phyloP scores from a whole-genome alignment of 1,140 invertebrate genomes.

The Drosophila arawakana region DNA sequence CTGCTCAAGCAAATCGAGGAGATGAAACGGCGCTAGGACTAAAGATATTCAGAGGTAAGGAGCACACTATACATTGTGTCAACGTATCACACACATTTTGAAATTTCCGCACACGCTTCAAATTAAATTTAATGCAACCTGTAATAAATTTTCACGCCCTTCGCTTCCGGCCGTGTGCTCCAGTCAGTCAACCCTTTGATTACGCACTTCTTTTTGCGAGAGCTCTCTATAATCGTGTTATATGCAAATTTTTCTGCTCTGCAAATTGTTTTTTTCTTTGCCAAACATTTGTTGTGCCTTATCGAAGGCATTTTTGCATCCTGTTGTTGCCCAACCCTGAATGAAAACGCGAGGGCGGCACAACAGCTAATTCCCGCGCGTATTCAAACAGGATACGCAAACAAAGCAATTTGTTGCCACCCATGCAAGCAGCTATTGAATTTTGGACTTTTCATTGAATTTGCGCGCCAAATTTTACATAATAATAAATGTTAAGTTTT shows the following conservation, averaged over 20 bases:
- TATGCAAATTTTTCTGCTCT: constrained; percentile 70
- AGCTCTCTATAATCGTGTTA: constrained; percentile 12
- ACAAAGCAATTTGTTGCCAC: constrained; percentile 73
- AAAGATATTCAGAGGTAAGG: not conserved
- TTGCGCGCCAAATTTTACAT: constrained; percentile 41
- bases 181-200: constrained; percentile 65
- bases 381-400: constrained; percentile 42
- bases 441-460: constrained; percentile 36
- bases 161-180: constrained; percentile 60
- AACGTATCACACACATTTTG: constrained; percentile 15
- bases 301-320: constrained; percentile 53
- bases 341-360: constrained; percentile 5
- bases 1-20: constrained; percentile 81
- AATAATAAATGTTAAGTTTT: constrained; percentile 76
- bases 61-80: constrained; percentile 5
- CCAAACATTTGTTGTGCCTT: constrained; percentile 46
- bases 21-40: constrained; percentile 61
- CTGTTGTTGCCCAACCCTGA: constrained; percentile 49
- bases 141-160: constrained; percentile 80
- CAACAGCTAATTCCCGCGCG: constrained; percentile 64
- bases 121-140: constrained; percentile 83
- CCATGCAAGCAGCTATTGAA: constrained; percentile 49
- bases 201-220: constrained; percentile 15
- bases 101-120: constrained; percentile 60
- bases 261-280: constrained; percentile 68